phyloP scores from a whole-genome alignment of 1,140 invertebrate species.

The Drosophila murphyi region DNA sequence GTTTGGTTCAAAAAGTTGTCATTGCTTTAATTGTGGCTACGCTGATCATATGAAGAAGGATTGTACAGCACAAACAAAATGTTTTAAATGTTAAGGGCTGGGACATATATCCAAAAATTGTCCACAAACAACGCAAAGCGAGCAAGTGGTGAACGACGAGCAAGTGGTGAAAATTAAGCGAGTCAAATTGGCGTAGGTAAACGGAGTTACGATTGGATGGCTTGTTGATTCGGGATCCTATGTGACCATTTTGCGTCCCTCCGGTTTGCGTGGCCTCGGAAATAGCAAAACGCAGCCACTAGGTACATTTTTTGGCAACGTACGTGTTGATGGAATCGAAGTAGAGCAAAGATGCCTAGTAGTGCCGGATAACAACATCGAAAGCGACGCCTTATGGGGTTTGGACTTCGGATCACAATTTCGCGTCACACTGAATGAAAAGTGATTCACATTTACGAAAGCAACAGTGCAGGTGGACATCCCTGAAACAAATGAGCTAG shows the following conservation, averaged over 20 bases:
- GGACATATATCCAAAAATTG: conserved; percentile 13
- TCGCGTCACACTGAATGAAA: background rate
- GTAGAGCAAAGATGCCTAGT: conserved; percentile 13
- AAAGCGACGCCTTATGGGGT: conserved; percentile 9
- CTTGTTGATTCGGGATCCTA: background rate
- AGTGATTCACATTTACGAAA: background rate
- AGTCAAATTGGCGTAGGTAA: background rate
- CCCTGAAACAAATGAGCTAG: too few relatives aligned
- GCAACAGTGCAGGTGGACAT: background rate
- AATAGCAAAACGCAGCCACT: background rate
- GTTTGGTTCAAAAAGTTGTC: too few relatives aligned
- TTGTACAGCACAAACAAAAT: conserved; percentile 15
- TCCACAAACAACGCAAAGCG: background rate
- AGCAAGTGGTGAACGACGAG: background rate
- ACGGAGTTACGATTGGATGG: too few relatives aligned
- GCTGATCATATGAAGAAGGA: conserved; percentile 13
- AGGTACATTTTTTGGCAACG: conserved; percentile 1
- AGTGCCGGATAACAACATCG: conserved; percentile 9
- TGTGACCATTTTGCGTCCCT: background rate
- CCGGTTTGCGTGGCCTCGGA: conserved; percentile 10
- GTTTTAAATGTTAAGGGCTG: too few relatives aligned
- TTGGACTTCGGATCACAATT: conserved; percentile 13
- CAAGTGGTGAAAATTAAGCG: background rate
- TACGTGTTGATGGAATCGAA: conserved; percentile 15
- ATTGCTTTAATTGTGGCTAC: conserved; percentile 28